These are phyloP conservation scores for Muntiacus muntjak DNA, from an alignment of 2,113 vertebrate genomes.

Conservation along the genomic window DNA sequence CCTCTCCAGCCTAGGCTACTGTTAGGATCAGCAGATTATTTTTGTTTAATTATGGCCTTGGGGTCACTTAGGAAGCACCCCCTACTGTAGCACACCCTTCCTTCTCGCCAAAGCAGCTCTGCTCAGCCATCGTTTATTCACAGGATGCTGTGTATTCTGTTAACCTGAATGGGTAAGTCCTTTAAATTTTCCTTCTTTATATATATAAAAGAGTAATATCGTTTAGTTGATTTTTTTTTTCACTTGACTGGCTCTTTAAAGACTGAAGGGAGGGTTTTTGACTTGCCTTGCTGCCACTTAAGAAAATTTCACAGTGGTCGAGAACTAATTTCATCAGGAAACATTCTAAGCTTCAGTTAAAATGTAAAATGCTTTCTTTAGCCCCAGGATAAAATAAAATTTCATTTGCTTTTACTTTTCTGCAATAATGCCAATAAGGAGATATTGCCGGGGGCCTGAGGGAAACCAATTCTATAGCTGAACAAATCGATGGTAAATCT, in stretches of 20 bases:
- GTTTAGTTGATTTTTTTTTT: neutral
- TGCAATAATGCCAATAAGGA: conserved; percentile 58
- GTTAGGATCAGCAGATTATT: neutral
- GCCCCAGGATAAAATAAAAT: conserved; percentile 38
- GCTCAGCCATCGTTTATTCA: neutral
- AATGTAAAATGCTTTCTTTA: conserved; percentile 61
- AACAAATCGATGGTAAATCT: conserved; percentile 47
- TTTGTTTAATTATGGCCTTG: neutral
- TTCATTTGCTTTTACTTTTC: conserved; percentile 53
- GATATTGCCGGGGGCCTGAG: neutral
- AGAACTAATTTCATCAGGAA: conserved; percentile 62
- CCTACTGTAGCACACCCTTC: neutral
- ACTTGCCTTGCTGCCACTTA: conserved; percentile 19
- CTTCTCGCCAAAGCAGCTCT: neutral
- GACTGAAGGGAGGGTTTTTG: neutral
- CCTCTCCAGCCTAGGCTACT: neutral
- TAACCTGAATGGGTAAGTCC: neutral
- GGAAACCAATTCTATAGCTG: conserved; percentile 5
- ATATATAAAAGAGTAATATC: neutral
- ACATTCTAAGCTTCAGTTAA: conserved; percentile 47
- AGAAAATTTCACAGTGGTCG: neutral
- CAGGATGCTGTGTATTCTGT: neutral
- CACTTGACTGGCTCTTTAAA: neutral
- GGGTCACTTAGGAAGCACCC: neutral
- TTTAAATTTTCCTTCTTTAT: neutral